These are phyloP conservation scores for Ommatoiulus sabulosus DNA, from an alignment of 2,888 invertebrate species.

Conservation along the genomic window DNA sequence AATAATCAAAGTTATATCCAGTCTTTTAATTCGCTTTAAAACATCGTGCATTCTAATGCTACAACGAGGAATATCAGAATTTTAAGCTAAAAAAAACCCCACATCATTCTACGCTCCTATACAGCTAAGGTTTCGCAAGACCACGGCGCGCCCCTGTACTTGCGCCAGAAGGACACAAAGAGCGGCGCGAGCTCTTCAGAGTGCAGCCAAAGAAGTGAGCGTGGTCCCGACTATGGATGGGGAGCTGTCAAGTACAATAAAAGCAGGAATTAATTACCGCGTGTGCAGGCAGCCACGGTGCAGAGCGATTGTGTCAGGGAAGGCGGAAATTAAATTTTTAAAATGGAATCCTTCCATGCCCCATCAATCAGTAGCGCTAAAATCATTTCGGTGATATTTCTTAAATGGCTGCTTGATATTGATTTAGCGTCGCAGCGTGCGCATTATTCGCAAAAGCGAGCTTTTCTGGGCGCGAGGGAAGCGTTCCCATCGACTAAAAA, in stretches of 20 bases:
- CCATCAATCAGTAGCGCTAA: constrained; percentile 45
- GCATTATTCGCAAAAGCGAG: background rate
- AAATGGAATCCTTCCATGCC: constrained; percentile 39
- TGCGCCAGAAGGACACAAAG: background rate
- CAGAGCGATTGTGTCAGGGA: constrained; percentile 28
- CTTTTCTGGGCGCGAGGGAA: background rate
- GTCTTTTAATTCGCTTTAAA: no score
- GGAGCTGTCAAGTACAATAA: constrained; percentile 39
- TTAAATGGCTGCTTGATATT: constrained; percentile 47
- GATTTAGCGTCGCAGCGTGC: constrained; percentile 45
- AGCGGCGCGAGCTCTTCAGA: background rate
- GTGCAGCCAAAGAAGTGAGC: background rate
- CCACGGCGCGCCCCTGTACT: background rate
- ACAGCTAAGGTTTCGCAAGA: background rate
- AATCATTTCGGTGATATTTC: constrained; percentile 47
- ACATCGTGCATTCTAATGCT: no score
- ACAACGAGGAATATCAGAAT: no score
- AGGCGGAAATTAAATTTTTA: constrained; percentile 47
- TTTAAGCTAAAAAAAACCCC: no score
- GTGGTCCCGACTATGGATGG: background rate
- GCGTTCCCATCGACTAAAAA: background rate
- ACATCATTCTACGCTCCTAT: background rate
- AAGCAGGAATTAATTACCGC: constrained; percentile 47
- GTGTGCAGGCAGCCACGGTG: constrained; percentile 14
- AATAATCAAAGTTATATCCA: no score